Conservation (phyloP, 2,797 vertebrate genomes). For the Phalloptychus januarius region DNA sequence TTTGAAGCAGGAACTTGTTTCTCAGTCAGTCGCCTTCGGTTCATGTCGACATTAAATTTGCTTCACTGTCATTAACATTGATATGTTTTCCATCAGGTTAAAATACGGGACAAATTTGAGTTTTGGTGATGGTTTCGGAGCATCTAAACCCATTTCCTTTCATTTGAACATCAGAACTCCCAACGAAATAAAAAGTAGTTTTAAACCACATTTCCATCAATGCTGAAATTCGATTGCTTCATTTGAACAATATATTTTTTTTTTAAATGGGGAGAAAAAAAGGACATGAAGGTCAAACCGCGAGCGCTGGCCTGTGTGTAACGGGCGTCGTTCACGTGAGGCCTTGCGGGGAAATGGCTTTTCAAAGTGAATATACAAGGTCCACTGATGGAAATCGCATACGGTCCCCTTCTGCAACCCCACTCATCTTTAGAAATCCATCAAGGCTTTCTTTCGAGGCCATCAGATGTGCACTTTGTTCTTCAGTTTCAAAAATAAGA, state of each 20-base stretch:
- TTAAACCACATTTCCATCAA: background rate
- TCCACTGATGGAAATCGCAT: background rate
- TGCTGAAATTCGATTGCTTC: background rate
- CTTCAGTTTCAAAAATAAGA: background rate
- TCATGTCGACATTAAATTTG: background rate
- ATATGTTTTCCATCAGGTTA: background rate
- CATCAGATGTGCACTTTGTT: background rate
- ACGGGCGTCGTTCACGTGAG: conserved; percentile 18
- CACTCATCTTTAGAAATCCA: conserved; percentile 20
- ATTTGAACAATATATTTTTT: background rate
- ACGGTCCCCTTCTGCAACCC: background rate
- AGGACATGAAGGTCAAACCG: background rate
- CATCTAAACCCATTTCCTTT: background rate
- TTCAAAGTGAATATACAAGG: conserved; percentile 18
- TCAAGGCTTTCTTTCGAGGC: background rate
- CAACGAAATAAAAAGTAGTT: background rate
- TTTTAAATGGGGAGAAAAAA: background rate
- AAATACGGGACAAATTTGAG: background rate
- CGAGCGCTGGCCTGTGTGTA: background rate
- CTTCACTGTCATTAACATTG: background rate
- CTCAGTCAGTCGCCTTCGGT: background rate
- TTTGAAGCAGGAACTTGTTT: background rate
- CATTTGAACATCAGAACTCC: background rate
- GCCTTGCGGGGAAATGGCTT: conserved; percentile 42
- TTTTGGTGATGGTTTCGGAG: background rate